Evolutionary conservation across 2,797 vertebrate species (phyloP).

Genomic region (Fistularia tabacaria): DNA sequence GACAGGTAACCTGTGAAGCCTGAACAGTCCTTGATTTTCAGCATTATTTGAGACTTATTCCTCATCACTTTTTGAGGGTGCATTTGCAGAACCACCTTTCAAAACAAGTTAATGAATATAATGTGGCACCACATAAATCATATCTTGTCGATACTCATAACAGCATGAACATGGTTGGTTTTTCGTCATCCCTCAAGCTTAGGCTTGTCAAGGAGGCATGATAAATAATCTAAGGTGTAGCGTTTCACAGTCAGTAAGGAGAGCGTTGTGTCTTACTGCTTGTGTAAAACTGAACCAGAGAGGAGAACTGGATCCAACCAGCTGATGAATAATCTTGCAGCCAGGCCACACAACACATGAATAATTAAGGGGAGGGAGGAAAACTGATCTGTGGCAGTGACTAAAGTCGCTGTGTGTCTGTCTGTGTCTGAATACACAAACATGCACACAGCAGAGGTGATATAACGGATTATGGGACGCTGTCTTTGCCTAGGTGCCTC

Average conservation of each 20-base stretch:
- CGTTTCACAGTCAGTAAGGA: constrained; percentile 43
- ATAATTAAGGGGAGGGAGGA: constrained; percentile 71
- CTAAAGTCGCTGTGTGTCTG: constrained; percentile 27
- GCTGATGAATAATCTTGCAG: constrained; percentile 73
- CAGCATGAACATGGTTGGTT: constrained; percentile 25
- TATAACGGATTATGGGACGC: constrained; percentile 26
- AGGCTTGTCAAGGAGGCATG: constrained; percentile 21
- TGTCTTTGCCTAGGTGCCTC: constrained; percentile 13
- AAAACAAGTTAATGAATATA: no score
- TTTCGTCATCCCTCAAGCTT: constrained; percentile 30
- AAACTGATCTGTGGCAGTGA: constrained; percentile 65
- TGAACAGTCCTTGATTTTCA: background rate
- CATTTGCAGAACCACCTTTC: no score
- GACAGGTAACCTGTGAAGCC: constrained; percentile 81
- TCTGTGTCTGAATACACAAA: constrained; percentile 7
- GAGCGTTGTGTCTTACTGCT: constrained; percentile 35
- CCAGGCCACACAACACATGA: constrained; percentile 65
- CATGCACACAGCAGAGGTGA: constrained; percentile 16
- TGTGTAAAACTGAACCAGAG: constrained; percentile 54
- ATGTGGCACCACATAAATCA: no score
- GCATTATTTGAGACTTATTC: background rate
- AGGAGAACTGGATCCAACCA: constrained; percentile 67
- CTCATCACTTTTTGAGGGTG: no score
- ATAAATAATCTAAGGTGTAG: constrained; percentile 61
- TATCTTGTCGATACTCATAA: background rate